These are phyloP conservation scores for Neodon shergylaensis DNA, from an alignment of 2,113 vertebrate species.

Conservation along the genomic window DNA sequence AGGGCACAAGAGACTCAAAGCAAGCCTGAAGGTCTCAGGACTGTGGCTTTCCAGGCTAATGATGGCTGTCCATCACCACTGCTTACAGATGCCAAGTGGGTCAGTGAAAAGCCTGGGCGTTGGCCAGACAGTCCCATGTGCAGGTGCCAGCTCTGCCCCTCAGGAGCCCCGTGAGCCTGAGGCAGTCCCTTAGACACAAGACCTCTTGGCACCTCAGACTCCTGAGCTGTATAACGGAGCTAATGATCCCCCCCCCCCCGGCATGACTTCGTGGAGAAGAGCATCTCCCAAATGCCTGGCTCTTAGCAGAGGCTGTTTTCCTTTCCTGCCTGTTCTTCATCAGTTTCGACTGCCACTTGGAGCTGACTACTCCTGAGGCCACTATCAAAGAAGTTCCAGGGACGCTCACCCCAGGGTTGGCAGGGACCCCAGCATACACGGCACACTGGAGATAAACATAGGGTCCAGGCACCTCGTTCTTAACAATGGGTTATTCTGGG, in stretches of 20 bases:
- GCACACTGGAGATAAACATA: conserved; percentile 55
- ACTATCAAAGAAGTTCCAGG: not conserved
- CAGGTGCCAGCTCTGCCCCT: not conserved
- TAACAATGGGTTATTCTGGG: conserved; percentile 76
- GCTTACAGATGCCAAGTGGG: not conserved
- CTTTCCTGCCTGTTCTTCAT: not conserved
- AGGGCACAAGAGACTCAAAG: not conserved
- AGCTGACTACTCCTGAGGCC: not conserved
- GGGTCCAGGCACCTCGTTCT: conserved; percentile 70
- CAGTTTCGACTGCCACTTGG: not conserved
- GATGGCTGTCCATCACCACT: too few species aligned
- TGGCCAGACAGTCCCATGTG: not conserved
- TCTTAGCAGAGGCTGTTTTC: not conserved
- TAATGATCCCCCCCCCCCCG: too few species aligned
- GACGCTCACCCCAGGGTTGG: conserved; percentile 49
- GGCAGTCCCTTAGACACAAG: not conserved
- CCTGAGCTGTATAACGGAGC: not conserved
- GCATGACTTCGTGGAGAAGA: not conserved
- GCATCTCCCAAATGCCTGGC: not conserved
- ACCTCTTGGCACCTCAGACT: not conserved
- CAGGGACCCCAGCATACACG: not conserved
- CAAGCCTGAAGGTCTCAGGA: not conserved
- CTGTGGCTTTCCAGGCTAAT: not conserved
- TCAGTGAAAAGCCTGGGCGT: not conserved
- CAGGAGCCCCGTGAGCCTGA: not conserved